Base-by-base conservation (phyloP, 2,113 vertebrate genomes). In the Haliaeetus leucogaster region DNA sequence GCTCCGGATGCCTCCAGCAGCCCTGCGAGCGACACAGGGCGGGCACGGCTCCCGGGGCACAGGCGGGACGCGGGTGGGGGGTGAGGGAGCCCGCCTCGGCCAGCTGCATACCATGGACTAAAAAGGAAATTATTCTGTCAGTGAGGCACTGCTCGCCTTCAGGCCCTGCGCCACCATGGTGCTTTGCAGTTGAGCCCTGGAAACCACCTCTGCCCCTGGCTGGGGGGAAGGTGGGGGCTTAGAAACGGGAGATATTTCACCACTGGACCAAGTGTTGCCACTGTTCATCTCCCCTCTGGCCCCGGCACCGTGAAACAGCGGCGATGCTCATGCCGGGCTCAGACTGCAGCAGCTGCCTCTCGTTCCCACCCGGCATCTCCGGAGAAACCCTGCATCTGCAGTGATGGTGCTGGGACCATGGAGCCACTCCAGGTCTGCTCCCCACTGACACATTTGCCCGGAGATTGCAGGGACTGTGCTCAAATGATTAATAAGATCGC, bases 1-100 rank as follows among this genome's bases (percentile, higher is more conserved):
- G 40, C 17, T 32, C 42, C 0, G 9, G 30, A 6, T 71, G 20
- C 22, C 30, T 36, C 17, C 36, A 10, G 63, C 50, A 74, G 55
- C 27, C 74, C 20, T 17, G 27, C 0, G 1, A 80, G 34, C 0
- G 2, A 18, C 65, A 62, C 0, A 0, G 29, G 45, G 45, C 1
- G 2, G 50, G 82, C 68, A 89, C 2, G 5, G 59, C 82, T 78
- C 59, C 30, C 13, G 50, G 5, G 58, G 3, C 2, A 1, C 9
- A 8, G 25, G 47, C 9, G 11, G 34, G 73, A 61, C 50, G 29
- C 0, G 7, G 27, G 14, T 55, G 52, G 32, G 67, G 47, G 89
- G 62, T 0, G 0, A 65, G 59, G n/a, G 25, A 83, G 66, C 27
- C 45, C 2, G 22, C 53, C 71, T 88, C 0, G 0, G 38, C 34